These are phyloP conservation scores for Eilema caniola DNA, from an alignment of 2,888 invertebrate genomes.

Conservation along the genomic window DNA sequence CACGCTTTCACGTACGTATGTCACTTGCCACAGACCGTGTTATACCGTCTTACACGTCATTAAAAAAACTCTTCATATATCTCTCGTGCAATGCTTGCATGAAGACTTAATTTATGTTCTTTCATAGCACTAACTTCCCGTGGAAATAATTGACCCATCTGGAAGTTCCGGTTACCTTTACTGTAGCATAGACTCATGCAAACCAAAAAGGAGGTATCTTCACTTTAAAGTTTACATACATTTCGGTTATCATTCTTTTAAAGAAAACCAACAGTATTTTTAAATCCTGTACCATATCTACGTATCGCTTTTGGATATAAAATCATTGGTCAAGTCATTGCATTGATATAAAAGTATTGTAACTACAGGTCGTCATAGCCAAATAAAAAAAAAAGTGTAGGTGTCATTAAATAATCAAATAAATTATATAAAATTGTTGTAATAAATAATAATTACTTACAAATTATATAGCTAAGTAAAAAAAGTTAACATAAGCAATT, in stretches of 20 bases:
- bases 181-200: neutral
- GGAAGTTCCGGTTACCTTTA: neutral
- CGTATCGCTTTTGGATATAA: no score
- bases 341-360: no score
- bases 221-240: neutral
- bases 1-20: slow-evolving; percentile 65
- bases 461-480: neutral
- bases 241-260: no score
- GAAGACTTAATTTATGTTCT: neutral
- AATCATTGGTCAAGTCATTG: no score
- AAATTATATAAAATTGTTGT: neutral
- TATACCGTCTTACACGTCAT: slow-evolving; percentile 8
- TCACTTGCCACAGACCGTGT: slow-evolving; percentile 33
- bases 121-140: neutral
- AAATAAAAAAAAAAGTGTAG: no score
- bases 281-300: no score
- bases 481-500: neutral
- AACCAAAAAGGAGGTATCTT: neutral
- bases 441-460: neutral
- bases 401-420: no score
- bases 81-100: neutral
- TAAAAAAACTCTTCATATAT: neutral
- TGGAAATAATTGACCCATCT: neutral
- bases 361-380: no score
- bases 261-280: no score